A percentile compares a stretch with the other conserved stretches of the same genome.
Conservation (phyloP, 2,113 vertebrate species). For the Lathamus discolor region DNA sequence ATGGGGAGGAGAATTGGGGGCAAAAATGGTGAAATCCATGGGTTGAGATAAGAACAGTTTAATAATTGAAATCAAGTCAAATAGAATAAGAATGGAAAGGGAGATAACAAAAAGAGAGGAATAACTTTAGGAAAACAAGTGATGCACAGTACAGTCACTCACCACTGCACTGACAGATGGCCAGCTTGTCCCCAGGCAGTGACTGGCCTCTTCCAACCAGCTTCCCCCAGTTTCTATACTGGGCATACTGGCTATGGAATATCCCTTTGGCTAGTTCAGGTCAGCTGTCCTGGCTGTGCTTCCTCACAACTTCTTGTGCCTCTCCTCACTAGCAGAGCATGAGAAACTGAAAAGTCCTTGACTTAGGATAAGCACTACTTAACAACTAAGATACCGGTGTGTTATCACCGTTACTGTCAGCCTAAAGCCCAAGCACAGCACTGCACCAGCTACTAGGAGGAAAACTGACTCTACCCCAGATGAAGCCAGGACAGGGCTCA, state of each 20-base stretch:
- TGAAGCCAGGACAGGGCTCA: background rate
- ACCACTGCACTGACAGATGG: background rate
- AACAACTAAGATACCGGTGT: background rate
- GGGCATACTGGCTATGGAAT: background rate
- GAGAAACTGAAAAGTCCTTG: background rate
- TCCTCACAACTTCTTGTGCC: background rate
- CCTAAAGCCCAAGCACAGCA: background rate
- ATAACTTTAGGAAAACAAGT: background rate
- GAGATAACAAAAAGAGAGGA: background rate
- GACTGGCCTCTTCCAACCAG: background rate
- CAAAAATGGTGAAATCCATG: background rate
- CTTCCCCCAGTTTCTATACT: background rate
- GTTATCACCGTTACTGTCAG: background rate
- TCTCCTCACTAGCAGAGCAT: background rate
- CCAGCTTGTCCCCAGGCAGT: background rate
- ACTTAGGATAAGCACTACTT: background rate
- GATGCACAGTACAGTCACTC: background rate
- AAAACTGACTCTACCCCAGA: background rate
- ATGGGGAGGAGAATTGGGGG: background rate
- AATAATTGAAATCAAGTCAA: background rate
- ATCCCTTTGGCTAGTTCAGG: background rate
- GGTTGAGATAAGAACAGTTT: background rate
- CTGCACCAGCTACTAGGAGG: background rate
- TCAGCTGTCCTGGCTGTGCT: background rate
- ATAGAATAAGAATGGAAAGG: background rate